Evolutionary conservation across 2,113 vertebrate genomes (phyloP).

Genomic region (Acrocephalus kingi): DNA sequence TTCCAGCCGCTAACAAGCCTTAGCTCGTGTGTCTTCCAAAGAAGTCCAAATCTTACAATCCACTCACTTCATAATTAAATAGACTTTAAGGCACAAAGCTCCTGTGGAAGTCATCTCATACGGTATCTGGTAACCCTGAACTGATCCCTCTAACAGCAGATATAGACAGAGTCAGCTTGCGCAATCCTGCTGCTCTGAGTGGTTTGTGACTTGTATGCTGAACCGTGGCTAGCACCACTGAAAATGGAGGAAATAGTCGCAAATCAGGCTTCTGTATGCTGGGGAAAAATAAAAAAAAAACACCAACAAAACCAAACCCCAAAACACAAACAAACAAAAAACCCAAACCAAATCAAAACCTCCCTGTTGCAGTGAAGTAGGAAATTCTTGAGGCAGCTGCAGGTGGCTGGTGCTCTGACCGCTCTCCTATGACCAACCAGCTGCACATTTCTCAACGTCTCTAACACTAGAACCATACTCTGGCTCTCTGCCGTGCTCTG

Average conservation of each 20-base stretch:
- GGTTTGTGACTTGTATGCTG: not conserved
- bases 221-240: not conserved
- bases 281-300: rapidly evolving
- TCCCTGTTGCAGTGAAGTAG: not conserved
- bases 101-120: not conserved
- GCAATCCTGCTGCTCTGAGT: not conserved
- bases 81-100: not conserved
- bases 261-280: not conserved
- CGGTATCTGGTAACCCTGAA: not conserved
- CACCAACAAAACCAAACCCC: too few relatives aligned
- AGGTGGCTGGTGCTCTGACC: not conserved
- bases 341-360: not conserved
- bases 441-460: not conserved
- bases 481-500: not conserved
- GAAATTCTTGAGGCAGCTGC: not conserved
- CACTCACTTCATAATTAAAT: not conserved
- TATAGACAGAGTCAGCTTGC: not conserved
- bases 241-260: not conserved
- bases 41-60: not conserved
- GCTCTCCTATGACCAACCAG: not conserved
- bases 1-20: not conserved
- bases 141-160: not conserved
- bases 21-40: not conserved
- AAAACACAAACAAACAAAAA: too few relatives aligned
- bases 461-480: rapidly evolving